phyloP scores from a whole-genome alignment of 2,113 vertebrate species.

The Tragelaphus imberbis region DNA sequence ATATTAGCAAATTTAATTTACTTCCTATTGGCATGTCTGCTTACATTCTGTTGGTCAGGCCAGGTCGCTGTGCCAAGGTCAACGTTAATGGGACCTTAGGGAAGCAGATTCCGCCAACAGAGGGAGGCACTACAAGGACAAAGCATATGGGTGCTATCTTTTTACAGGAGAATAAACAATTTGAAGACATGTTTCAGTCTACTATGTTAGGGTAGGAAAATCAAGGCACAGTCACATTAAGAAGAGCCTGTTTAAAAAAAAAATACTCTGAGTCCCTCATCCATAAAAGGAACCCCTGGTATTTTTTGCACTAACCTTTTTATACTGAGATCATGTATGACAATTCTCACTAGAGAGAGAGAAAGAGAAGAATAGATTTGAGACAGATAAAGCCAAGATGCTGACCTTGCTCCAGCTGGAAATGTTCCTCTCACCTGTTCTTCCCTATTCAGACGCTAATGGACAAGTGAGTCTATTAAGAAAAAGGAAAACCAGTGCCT shows the following conservation, averaged over 20 bases:
- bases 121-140: background rate
- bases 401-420: constrained; percentile 28
- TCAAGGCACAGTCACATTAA: background rate
- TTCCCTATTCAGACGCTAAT: constrained; percentile 25
- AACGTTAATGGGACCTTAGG: background rate
- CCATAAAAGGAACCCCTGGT: background rate
- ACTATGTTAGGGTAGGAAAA: background rate
- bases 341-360: background rate
- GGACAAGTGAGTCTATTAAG: constrained; percentile 13
- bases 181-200: background rate
- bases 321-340: constrained; percentile 8
- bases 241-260: background rate
- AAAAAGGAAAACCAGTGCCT: constrained; percentile 17
- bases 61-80: background rate
- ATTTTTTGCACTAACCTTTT: constrained; percentile 23
- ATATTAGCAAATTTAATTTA: background rate
- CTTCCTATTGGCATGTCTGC: background rate
- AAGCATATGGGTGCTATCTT: background rate
- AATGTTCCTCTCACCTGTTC: constrained; percentile 21
- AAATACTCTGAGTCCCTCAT: background rate
- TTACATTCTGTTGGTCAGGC: background rate
- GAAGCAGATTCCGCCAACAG: background rate
- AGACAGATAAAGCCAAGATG: background rate
- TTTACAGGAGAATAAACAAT: background rate
- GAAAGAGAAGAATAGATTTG: background rate